phyloP scores from a whole-genome alignment of 2,797 vertebrate species.

The Clarias fuscus region DNA sequence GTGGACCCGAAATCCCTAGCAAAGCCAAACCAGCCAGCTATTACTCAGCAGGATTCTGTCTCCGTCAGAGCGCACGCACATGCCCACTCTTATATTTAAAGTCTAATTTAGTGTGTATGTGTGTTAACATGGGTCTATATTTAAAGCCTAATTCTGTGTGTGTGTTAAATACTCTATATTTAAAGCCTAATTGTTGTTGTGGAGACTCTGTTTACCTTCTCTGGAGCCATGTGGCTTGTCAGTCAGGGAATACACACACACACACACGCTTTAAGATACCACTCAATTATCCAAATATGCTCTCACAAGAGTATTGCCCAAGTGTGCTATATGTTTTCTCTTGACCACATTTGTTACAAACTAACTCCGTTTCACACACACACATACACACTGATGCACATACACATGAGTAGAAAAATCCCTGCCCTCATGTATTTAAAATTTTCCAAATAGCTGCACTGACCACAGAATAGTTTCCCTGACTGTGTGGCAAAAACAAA shows the following conservation, averaged over 20 bases:
- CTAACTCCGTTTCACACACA: constrained; percentile 6
- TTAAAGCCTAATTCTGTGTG: constrained; percentile 54
- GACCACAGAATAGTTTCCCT: constrained; percentile 79
- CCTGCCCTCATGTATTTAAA: constrained; percentile 70
- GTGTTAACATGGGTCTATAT: constrained; percentile 44
- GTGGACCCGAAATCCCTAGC: constrained; percentile 38
- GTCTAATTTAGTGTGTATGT: constrained; percentile 52
- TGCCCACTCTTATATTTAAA: constrained; percentile 47
- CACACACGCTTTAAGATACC: constrained; percentile 32
- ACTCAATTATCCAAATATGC: constrained; percentile 47
- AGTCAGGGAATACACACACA: constrained; percentile 45
- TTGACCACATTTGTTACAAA: constrained; percentile 49
- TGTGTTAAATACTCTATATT: constrained; percentile 58
- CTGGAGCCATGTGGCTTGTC: constrained; percentile 58
- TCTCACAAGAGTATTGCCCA: constrained; percentile 29
- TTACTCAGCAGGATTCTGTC: constrained; percentile 45
- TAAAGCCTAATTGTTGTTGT: constrained; percentile 64
- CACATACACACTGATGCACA: constrained; percentile 27
- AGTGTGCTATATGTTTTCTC: constrained; percentile 48
- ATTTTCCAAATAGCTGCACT: constrained; percentile 76
- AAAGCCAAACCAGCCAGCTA: constrained; percentile 43
- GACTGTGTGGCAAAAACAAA: constrained; percentile 71
- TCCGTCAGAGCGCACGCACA: constrained; percentile 34
- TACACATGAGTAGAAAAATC: constrained; percentile 50
- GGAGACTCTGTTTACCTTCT: constrained; percentile 62